Base-by-base conservation (phyloP, 2,888 invertebrate species). In the Choristoneura rosaceana region DNA sequence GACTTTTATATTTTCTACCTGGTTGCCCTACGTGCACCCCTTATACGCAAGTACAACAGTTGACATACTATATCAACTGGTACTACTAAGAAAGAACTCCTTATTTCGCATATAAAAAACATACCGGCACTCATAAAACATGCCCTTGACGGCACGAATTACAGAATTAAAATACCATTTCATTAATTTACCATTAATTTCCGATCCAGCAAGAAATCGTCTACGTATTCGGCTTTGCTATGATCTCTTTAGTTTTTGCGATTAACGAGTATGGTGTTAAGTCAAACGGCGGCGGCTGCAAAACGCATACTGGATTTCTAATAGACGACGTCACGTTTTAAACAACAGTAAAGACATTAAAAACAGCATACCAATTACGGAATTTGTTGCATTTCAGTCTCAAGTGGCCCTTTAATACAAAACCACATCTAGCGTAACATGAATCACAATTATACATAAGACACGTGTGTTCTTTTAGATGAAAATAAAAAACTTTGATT, bases 211-310 rank as follows among this genome's bases (percentile, higher is more conserved):
- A 63, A 60, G 55, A 63, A 63, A 43, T 45, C 55, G 63, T 34
- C 14, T 15, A 43, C 55, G 15, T 58, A 62, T 62, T 62, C 69
- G 62, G 62, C 52, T 55, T 58, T 14, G 69, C 50, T 69, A 63
- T 69, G 69, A 69, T 69, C 69, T 17, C 50, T 50, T 34, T 38
- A 14, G 17, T 69, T 69, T 63, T 69, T 63, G 63, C 58, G 34
- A 45, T 45, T 33, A 43, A 62, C 63, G 7, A 63, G 52, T 69
- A 63, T 69, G 69, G 69, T 55, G 69, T 69, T 69, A 69, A 63
- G 63, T 41, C 55, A 7, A 45, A 60, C n/a, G 50, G 50, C 68
- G 43, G 69, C 43, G 45, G 45, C 15, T 43, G 69, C 45, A 14
- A 64, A 63, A 52, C 43, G 62, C 41, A 55, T 69, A 25, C 55